Base-by-base conservation (phyloP, 2,797 vertebrate species). In the Myripristis murdjan region DNA sequence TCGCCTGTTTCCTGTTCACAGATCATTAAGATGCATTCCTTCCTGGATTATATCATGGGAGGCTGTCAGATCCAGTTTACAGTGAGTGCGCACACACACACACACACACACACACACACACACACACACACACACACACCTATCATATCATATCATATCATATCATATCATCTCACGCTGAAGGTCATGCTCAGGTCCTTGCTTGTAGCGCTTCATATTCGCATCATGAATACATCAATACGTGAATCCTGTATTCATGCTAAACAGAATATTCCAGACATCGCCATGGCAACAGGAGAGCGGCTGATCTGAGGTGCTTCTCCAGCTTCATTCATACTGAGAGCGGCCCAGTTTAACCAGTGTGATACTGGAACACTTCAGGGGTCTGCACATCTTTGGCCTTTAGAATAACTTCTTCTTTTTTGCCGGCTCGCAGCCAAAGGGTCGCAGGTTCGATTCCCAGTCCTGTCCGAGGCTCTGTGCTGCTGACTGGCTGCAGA, bases 11-110 rank as follows among this genome's bases (percentile, higher is more conserved):
- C 47, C 35, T 71, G 16, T 85, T 65, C 79, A 20, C 86, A 97
- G 96, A 93, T 96, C 79, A 96, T 96, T 82, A 97, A 96, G 90
- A 95, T 96, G 81, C 95, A 97, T 74, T 96, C 96, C 1, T 96
- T 96, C 86, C 93, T 97, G 86, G 96, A 96, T 85, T 97, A 96
- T 85, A 96, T 97, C 82, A 96, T 96, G 96, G 96, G 96, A 0
- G 96, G 96, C 61, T 95, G 96, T 88, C 96, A 97, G 89, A 97
- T 97, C 82, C 96, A 95, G 91, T 96, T 96, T 77, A 96, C 96
- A 79, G 96, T 96, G 87, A 96, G 92, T 9, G 53, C 52, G 28
- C 47, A 10, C 28, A 51, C 46, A 20, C 26, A 23, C 41, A 46
- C 4, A 10, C 48, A 18, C 12, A 57, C 10, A 15, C 43, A 31